These are phyloP conservation scores for Lepilemur septentrionalis DNA, from an alignment of 2,797 vertebrate genomes.

Conservation along the genomic window DNA sequence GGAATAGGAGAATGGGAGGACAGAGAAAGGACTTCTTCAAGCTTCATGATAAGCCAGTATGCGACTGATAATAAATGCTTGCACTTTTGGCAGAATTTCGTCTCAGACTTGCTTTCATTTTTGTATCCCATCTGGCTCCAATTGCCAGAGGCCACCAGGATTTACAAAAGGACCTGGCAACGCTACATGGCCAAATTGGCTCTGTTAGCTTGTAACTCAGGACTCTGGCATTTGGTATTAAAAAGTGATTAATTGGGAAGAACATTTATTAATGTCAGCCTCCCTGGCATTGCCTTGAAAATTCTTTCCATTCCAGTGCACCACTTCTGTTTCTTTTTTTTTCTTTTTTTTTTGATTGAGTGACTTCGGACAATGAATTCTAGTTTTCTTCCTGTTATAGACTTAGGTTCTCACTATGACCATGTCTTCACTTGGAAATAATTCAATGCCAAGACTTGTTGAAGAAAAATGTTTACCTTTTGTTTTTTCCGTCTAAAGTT, in stretches of 20 bases:
- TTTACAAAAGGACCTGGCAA: not conserved
- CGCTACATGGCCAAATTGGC: not conserved
- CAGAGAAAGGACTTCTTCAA: not conserved
- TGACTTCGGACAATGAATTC: not conserved
- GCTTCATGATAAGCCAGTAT: not conserved
- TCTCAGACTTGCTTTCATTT: not conserved
- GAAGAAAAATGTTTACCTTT: not conserved
- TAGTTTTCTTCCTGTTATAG: not conserved
- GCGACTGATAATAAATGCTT: not conserved
- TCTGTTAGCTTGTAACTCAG: not conserved
- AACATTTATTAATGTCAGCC: not conserved
- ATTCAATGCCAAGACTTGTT: not conserved
- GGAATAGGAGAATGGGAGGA: not conserved
- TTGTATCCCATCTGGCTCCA: not conserved
- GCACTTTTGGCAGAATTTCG: not conserved
- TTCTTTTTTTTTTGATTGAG: not conserved
- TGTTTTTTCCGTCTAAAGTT: not conserved
- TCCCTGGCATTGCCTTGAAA: not conserved
- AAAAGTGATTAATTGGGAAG: constrained; percentile 6
- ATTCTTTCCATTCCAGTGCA: not conserved
- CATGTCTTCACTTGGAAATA: not conserved
- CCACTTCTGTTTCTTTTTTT: too few species aligned
- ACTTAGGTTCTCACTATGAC: not conserved
- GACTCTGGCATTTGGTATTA: constrained; percentile 31
- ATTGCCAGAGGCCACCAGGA: not conserved